These are phyloP conservation scores for Pogonophryne albipinna DNA, from an alignment of 2,797 vertebrate genomes.

Conservation along the genomic window DNA sequence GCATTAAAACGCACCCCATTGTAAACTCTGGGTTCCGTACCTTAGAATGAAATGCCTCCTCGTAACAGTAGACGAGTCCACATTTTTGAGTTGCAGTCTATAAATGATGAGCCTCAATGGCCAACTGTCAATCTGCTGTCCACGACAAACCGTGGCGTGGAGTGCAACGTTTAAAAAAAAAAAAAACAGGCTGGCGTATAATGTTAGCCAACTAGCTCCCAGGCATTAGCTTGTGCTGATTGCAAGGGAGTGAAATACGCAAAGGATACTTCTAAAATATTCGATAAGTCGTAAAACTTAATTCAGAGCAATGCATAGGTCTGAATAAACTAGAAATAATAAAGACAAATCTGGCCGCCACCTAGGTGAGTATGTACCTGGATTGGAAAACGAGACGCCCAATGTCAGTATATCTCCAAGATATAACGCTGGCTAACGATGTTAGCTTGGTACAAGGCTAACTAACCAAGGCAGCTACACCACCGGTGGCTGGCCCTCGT, in stretches of 20 bases:
- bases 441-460: constrained; percentile 75
- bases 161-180: constrained; percentile 29
- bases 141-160: constrained; percentile 28
- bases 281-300: constrained; percentile 68
- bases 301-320: constrained; percentile 5
- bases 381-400: constrained; percentile 61
- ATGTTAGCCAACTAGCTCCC: constrained; percentile 75
- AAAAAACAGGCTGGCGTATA: constrained; percentile 47
- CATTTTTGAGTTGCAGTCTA: not conserved
- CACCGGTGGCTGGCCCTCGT: constrained; percentile 71
- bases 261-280: constrained; percentile 35
- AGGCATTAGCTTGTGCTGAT: constrained; percentile 55
- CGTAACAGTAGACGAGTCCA: not conserved
- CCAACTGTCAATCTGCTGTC: constrained; percentile 14
- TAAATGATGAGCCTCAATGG: constrained; percentile 10
- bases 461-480: constrained; percentile 61
- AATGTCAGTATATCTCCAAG: constrained; percentile 63
- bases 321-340: not conserved
- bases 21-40: not conserved
- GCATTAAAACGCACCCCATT: not conserved
- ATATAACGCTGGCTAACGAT: constrained; percentile 67
- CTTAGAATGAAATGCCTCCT: constrained; percentile 15
- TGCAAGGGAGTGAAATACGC: constrained; percentile 45
- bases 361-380: constrained; percentile 44
- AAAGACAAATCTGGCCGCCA: constrained; percentile 53